Conservation (phyloP, 2,888 invertebrate species). For the Patella pellucida region DNA sequence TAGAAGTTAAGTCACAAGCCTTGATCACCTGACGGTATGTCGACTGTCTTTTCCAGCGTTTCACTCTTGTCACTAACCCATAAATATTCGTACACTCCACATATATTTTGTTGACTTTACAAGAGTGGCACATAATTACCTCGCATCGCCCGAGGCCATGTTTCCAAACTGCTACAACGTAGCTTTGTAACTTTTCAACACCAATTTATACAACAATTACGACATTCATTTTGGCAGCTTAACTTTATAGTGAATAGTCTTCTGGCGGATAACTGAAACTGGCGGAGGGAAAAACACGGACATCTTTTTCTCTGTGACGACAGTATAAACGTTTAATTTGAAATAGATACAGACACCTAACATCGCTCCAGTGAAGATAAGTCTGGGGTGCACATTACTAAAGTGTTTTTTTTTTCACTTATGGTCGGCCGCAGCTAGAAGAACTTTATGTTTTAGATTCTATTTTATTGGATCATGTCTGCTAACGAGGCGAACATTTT, state of each 20-base stretch:
- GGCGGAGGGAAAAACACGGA: background rate
- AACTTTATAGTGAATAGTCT: background rate
- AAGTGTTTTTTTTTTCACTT: too few relatives aligned
- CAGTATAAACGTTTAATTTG: too few relatives aligned
- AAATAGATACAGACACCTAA: too few relatives aligned
- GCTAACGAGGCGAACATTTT: too few relatives aligned
- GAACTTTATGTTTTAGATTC: too few relatives aligned
- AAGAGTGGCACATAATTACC: background rate
- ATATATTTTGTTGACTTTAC: background rate
- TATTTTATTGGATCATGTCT: too few relatives aligned
- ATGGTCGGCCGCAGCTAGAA: too few relatives aligned
- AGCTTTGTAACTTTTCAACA: background rate
- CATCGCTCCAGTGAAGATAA: too few relatives aligned
- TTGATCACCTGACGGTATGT: background rate
- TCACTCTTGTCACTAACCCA: too few relatives aligned
- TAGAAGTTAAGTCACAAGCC: background rate
- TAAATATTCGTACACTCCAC: background rate
- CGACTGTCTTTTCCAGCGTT: background rate
- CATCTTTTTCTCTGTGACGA: too few relatives aligned
- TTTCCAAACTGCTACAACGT: conserved; percentile 5
- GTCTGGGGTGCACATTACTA: too few relatives aligned
- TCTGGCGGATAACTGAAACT: background rate
- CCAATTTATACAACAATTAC: background rate
- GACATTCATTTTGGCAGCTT: background rate
- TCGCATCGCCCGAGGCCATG: background rate